phyloP scores from a whole-genome alignment of 2,113 vertebrate genomes.

The Lycaon pictus region DNA sequence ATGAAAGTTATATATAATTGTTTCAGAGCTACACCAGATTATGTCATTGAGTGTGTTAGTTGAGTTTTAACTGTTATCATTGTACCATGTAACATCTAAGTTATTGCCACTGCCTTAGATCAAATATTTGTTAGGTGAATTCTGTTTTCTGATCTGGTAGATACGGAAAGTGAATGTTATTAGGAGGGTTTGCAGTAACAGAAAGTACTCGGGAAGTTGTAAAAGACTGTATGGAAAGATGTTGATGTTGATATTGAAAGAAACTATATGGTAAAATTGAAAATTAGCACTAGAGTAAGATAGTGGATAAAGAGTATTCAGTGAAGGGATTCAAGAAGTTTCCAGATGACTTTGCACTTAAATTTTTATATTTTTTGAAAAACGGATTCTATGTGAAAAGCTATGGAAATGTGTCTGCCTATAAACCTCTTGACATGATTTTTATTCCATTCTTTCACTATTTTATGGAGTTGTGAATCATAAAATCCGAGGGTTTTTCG shows the following conservation, averaged over 20 bases:
- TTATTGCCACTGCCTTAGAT: constrained; percentile 24
- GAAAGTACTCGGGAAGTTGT: not conserved
- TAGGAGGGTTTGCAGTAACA: not conserved
- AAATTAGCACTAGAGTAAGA: not conserved
- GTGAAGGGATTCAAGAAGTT: constrained; percentile 38
- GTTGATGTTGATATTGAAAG: not conserved
- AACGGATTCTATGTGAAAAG: not conserved
- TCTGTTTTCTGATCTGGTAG: constrained; percentile 46
- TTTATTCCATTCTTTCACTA: not conserved
- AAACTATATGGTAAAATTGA: not conserved
- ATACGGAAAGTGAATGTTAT: constrained; percentile 16
- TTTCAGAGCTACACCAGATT: not conserved
- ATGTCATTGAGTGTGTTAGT: constrained; percentile 32
- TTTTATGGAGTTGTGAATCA: not conserved
- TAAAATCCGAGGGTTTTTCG: not conserved
- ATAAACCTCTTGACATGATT: not conserved
- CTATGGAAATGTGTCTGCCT: not conserved
- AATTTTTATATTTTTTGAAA: constrained; percentile 44
- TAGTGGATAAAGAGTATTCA: not conserved
- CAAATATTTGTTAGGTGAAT: constrained; percentile 56
- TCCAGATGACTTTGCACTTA: constrained; percentile 4
- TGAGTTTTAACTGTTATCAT: not conserved
- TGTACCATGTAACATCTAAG: not conserved
- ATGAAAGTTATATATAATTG: not conserved
- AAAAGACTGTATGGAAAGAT: not conserved